Conservation (phyloP, 2,113 vertebrate genomes). For the pig (Sus scrofa) region DNA sequence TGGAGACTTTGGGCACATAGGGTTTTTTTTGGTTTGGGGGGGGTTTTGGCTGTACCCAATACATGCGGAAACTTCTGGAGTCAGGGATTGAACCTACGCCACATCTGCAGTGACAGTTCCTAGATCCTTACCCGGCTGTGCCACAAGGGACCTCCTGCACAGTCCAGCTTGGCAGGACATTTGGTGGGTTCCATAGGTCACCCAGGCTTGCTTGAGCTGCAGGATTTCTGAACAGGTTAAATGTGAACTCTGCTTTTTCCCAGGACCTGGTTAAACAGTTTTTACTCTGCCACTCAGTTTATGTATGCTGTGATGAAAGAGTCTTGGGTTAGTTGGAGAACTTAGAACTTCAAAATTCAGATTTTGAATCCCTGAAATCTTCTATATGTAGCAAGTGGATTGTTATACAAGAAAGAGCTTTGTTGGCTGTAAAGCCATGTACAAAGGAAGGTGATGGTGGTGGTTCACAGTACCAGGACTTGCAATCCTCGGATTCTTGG, state of each 20-base stretch:
- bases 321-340: slow-evolving; percentile 17
- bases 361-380: slow-evolving; percentile 43
- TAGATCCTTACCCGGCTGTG: too few relatives aligned
- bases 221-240: not conserved
- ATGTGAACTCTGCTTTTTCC: slow-evolving; percentile 5
- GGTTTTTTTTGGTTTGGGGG: too few relatives aligned
- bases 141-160: too few relatives aligned
- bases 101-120: too few relatives aligned
- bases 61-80: too few relatives aligned
- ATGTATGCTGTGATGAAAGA: not conserved
- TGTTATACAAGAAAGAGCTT: not conserved
- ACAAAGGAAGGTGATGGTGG: not conserved
- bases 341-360: not conserved
- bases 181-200: not conserved
- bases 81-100: too few relatives aligned
- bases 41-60: too few relatives aligned
- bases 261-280: not conserved
- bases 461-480: slow-evolving; percentile 18
- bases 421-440: not conserved
- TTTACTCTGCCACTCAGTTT: slow-evolving; percentile 20
- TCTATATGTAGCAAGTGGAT: not conserved
- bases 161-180: not conserved
- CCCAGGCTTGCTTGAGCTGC: not conserved
- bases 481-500: not conserved
- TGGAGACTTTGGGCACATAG: not conserved